Base-by-base conservation (phyloP, 2,888 invertebrate species). In the Calameuta filiformis region DNA sequence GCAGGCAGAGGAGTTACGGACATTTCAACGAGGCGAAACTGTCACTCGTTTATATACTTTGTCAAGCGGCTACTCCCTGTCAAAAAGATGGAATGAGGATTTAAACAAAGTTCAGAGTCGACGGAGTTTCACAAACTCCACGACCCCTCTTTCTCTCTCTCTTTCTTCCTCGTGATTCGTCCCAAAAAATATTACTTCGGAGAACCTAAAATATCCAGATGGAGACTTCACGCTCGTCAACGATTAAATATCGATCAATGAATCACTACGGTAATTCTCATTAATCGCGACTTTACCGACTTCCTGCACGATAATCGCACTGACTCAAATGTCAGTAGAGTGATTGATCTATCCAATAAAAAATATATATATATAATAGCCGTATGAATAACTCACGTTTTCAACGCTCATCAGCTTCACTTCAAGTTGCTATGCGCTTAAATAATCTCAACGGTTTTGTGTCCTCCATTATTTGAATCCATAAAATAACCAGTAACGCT, bases 21-120 rank as follows among this genome's bases (percentile, higher is more conserved):
- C 56, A 23, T 56, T 56, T 33, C 31, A 56, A 33, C n/a, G 30
- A 35, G 68, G 69, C 75, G 73, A 40, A 76, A 71, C 80, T 78
- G 79, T 79, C 79, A 80, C 74, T 75, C 69, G 77, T 37, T 35
- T 35, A 56, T 56, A 56, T 56, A 56, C 23, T 56, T 56, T 56
- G 23, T 15, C 23, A 56, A 56, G 56, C 56, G 56, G 15, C 56
- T 56, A 56, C 9, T 56, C 56, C 23, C 23, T 56, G 56, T 56
- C 56, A 9, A 56, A 56, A 23, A 23, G 23, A 23, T 23, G 56
- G 56, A 56, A 56, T 23, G 56, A 56, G 23, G 23, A 56, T 56
- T 56, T 56, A 56, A 56, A 9, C 56, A 56, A 23, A 56, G 56
- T 56, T 56, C 56, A 23, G 56, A 56, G 56, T 56, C 56, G 23